Evolutionary conservation across 2,797 vertebrate species (phyloP).

Genomic region (Apogon hyalosoma): DNA sequence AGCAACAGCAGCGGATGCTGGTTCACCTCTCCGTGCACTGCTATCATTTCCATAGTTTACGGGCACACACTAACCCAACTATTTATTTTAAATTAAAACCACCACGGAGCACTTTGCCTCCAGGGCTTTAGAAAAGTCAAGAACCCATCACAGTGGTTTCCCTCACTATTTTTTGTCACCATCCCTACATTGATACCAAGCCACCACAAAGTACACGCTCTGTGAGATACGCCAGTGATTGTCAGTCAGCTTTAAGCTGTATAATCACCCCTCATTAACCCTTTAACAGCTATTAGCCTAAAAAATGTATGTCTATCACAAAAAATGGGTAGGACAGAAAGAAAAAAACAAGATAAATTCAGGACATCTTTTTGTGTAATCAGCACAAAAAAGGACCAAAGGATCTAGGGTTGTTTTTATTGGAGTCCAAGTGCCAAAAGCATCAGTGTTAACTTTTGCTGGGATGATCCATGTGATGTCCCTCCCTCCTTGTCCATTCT

Average conservation of each 20-base stretch:
- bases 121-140: constrained; percentile 88
- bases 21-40: constrained; percentile 89
- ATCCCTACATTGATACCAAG: constrained; percentile 80
- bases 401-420: constrained; percentile 42
- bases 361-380: background rate
- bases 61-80: constrained; percentile 78
- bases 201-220: constrained; percentile 81
- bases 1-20: constrained; percentile 63
- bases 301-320: background rate
- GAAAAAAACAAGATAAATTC: background rate
- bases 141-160: constrained; percentile 87
- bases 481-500: constrained; percentile 27
- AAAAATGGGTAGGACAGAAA: background rate
- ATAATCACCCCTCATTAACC: constrained; percentile 35
- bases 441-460: constrained; percentile 63
- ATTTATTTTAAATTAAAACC: constrained; percentile 98
- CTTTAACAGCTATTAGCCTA: background rate
- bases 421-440: constrained; percentile 45
- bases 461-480: constrained; percentile 48
- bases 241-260: constrained; percentile 4
- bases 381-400: constrained; percentile 11
- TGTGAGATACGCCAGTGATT: constrained; percentile 28
- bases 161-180: constrained; percentile 78
- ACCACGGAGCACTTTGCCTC: constrained; percentile 90
- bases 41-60: constrained; percentile 92